Base-by-base conservation (phyloP, 2,797 vertebrate genomes). In the Antrozous pallidus region DNA sequence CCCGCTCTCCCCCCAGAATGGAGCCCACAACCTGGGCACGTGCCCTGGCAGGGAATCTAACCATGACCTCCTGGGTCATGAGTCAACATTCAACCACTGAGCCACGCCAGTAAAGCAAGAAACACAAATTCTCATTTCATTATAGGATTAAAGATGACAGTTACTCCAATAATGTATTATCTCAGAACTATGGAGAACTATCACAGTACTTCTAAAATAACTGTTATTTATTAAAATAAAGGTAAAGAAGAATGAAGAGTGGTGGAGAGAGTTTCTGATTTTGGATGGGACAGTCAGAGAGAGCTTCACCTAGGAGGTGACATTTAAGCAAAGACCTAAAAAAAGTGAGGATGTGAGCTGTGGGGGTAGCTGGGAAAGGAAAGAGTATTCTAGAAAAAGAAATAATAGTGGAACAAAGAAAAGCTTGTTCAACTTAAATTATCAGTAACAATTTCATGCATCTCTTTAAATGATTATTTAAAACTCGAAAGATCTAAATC, bases 401-500 rank as follows among this genome's bases (percentile, higher is more conserved):
- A 87, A 65, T 8, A 80, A 33, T 65, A 88, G 36, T 20, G 45
- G 73, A 40, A 10, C 8, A 17, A 80, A 77, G 90, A 36, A 67
- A 8, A 56, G 4, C 45, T 45, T 17, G 28, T 38, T 80, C 65
- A 78, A 26, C n/a, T 22, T 79, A 13, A 81, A 94, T 85, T 79
- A 83, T 6, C 45, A 38, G 31, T 42, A 71, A 81, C 58, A 79
- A 69, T 24, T 36, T 87, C 81, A 94, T 18, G 26, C 84, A 90
- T 86, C 45, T 93, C 69, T 90, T 82, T 42, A 80, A 83, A 63
- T 18, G 26, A 42, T 73, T 83, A 71, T 67, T 67, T 82, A 73
- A 95, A 81, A 49, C n/a, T 85, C 77, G 58, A 92, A 79, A 91
- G 18, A 93, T 56, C 24, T 82, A 93, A 86, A 49, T 63, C 26